Evolutionary conservation across 2,113 vertebrate genomes (phyloP).

Genomic region (Heliornis fulica): DNA sequence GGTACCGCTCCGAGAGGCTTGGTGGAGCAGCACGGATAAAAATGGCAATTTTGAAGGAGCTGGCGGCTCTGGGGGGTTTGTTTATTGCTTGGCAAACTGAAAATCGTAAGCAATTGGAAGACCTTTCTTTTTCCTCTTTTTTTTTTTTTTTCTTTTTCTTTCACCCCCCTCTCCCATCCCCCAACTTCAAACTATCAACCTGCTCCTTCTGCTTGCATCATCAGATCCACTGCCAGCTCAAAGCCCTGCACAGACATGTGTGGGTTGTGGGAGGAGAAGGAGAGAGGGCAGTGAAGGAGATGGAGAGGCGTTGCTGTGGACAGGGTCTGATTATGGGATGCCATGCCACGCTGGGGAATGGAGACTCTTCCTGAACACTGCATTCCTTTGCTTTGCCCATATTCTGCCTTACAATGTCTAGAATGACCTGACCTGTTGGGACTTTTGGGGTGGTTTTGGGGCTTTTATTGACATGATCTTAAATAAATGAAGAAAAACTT

Average conservation of each 20-base stretch:
- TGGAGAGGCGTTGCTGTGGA: background rate
- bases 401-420: background rate
- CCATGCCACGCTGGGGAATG: rapidly evolving
- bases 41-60: conserved; percentile 76
- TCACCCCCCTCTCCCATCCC: no score
- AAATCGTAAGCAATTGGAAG: conserved; percentile 75
- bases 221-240: background rate
- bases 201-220: conserved; percentile 36
- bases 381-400: rapidly evolving
- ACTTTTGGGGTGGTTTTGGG: background rate
- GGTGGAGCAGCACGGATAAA: conserved; percentile 74
- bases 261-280: background rate
- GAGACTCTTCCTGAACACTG: rapidly evolving
- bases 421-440: rapidly evolving
- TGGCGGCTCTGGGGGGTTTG: conserved; percentile 75
- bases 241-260: background rate
- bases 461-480: background rate
- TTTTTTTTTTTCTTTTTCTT: background rate
- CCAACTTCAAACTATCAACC: conserved; percentile 10
- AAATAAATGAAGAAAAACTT: background rate
- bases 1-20: conserved; percentile 74
- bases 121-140: conserved; percentile 29
- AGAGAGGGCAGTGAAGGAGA: background rate
- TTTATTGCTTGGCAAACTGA: conserved; percentile 78
- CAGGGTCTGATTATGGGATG: rapidly evolving